These are phyloP conservation scores for Eupithecia vulgata DNA, from an alignment of 2,888 invertebrate species.

Conservation along the genomic window DNA sequence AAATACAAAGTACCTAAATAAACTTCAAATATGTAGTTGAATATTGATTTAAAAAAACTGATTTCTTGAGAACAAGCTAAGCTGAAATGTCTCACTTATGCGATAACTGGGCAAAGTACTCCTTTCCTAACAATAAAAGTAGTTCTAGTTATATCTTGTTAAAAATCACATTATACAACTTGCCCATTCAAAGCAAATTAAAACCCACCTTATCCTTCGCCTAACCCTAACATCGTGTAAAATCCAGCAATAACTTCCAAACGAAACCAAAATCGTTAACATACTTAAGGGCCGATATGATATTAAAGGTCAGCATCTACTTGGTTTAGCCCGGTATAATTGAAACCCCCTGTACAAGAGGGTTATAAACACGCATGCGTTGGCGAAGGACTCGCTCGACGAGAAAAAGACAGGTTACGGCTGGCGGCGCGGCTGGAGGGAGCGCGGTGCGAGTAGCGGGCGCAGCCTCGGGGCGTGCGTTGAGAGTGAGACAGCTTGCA, in stretches of 20 bases:
- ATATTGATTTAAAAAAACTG: no score
- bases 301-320: background rate
- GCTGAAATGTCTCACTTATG: no score
- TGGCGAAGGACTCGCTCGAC: constrained; percentile 43
- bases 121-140: no score
- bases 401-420: constrained; percentile 60
- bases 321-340: background rate
- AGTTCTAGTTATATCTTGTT: no score
- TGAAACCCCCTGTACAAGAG: background rate
- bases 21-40: no score
- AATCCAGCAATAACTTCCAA: background rate
- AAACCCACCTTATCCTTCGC: background rate
- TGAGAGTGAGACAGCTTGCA: no score
- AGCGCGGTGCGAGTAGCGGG: background rate
- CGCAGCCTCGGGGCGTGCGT: background rate
- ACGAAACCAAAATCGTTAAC: background rate
- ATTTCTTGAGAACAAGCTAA: no score
- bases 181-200: background rate
- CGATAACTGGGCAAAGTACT: no score
- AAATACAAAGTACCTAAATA: no score
- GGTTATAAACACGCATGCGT: constrained; percentile 1
- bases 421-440: constrained; percentile 4
- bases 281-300: background rate
- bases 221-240: background rate
- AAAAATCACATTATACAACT: no score